These are phyloP conservation scores for Trimorus sp. DNA, from an alignment of 2,888 invertebrate species.

Conservation along the genomic window DNA sequence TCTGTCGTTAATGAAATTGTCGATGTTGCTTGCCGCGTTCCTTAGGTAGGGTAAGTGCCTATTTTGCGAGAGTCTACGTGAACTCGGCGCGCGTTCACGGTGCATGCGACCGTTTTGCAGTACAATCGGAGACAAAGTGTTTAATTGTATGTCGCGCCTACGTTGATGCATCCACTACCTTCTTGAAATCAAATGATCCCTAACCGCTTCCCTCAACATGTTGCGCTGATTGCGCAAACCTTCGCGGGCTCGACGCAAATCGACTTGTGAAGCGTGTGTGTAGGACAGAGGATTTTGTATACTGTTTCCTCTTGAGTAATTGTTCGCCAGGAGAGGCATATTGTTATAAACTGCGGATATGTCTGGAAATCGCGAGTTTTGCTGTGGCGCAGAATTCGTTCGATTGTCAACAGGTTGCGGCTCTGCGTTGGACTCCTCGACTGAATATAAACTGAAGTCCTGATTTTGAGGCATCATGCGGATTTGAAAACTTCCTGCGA, in stretches of 20 bases:
- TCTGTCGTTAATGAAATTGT: slow-evolving; percentile 19
- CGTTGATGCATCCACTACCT: slow-evolving; percentile 70
- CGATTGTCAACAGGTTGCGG: slow-evolving; percentile 20
- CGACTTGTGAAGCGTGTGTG: slow-evolving; percentile 50
- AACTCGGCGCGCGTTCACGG: slow-evolving; percentile 33
- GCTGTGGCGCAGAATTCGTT: slow-evolving; percentile 6
- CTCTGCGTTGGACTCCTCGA: slow-evolving; percentile 40
- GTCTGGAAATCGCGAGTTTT: slow-evolving; percentile 18
- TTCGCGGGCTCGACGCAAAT: slow-evolving; percentile 67
- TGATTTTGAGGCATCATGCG: slow-evolving; percentile 44
- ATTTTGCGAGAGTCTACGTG: slow-evolving; percentile 63
- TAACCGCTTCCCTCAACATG: slow-evolving; percentile 69
- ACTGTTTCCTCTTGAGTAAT: slow-evolving; percentile 27
- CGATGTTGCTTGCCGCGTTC: slow-evolving; percentile 33
- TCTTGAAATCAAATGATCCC: slow-evolving; percentile 70
- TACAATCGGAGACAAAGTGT: not conserved
- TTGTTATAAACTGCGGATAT: slow-evolving; percentile 44
- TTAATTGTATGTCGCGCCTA: slow-evolving; percentile 67
- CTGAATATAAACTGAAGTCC: slow-evolving; percentile 58
- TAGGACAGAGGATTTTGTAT: slow-evolving; percentile 27
- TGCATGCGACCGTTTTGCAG: slow-evolving; percentile 21
- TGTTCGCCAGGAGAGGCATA: slow-evolving; percentile 26
- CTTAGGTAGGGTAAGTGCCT: slow-evolving; percentile 70
- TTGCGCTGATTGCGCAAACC: slow-evolving; percentile 67
- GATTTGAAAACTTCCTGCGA: slow-evolving; percentile 37